Percentiles rank a stretch among this genome's conserved stretches.
phyloP scores from a whole-genome alignment of 1,140 invertebrate genomes.

The Phenacoccus solenopsis region DNA sequence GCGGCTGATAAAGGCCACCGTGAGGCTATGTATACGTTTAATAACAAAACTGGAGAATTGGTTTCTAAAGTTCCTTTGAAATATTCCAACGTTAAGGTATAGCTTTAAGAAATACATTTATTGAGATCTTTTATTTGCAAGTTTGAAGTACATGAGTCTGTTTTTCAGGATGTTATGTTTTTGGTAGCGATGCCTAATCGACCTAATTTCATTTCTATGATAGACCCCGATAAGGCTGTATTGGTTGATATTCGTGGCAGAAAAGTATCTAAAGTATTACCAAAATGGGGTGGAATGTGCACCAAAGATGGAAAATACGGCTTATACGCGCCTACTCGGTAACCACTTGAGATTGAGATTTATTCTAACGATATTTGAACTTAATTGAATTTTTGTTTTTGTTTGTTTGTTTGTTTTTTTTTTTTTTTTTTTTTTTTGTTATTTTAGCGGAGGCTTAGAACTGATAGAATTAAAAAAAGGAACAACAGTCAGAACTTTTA shows the following conservation, averaged over 20 bases:
- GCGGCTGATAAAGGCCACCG: constrained; percentile 65
- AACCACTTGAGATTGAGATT: too few relatives aligned
- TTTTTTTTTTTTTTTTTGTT: constrained; percentile 19
- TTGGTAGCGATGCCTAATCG: constrained; percentile 69
- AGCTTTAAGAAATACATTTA: neutral
- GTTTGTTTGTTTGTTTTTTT: too few relatives aligned
- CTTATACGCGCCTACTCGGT: constrained; percentile 74
- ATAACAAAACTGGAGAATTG: constrained; percentile 64
- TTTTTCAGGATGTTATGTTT: constrained; percentile 44
- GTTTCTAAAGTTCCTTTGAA: constrained; percentile 60
- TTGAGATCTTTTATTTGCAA: neutral
- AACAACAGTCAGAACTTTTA: constrained; percentile 66
- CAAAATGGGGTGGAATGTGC: constrained; percentile 70
- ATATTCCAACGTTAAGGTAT: constrained; percentile 49
- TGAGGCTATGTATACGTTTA: constrained; percentile 72
- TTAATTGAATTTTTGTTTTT: too few relatives aligned
- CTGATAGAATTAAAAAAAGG: constrained; percentile 76
- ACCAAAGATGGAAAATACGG: constrained; percentile 82
- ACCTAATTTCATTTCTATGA: constrained; percentile 67
- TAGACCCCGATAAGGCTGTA: constrained; percentile 80
- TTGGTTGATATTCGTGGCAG: constrained; percentile 71
- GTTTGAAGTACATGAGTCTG: neutral
- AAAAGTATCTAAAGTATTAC: constrained; percentile 57
- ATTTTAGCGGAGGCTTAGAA: constrained; percentile 73
- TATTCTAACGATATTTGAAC: too few relatives aligned